Conservation (phyloP, 1,140 invertebrate genomes). For the Zophobas atratus region DNA sequence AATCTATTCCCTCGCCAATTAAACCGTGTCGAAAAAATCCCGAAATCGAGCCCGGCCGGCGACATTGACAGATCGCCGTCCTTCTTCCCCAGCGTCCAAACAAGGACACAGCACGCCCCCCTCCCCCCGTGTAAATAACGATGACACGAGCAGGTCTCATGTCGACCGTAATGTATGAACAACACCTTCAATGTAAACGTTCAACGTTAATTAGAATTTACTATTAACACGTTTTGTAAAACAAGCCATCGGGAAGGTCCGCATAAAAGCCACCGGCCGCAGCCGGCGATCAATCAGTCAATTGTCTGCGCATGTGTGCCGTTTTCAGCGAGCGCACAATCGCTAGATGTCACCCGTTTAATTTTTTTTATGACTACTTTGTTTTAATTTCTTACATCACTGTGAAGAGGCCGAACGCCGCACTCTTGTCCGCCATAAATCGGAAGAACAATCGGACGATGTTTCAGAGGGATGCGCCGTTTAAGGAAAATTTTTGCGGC, state of each 20-base stretch:
- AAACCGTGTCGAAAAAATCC: too few species aligned
- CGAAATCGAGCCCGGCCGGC: neutral
- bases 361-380: constrained; percentile 59
- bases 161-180: constrained; percentile 64
- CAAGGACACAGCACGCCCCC: constrained; percentile 15
- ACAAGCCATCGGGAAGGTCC: constrained; percentile 55
- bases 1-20: too few species aligned
- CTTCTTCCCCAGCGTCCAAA: constrained; percentile 3
- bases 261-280: constrained; percentile 29
- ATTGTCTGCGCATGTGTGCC: constrained; percentile 55
- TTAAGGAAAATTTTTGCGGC: constrained; percentile 56
- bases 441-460: constrained; percentile 46
- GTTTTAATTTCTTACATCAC: constrained; percentile 62
- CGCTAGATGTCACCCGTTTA: constrained; percentile 62
- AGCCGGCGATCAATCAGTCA: constrained; percentile 60
- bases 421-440: constrained; percentile 59
- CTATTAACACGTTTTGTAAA: constrained; percentile 64
- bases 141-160: constrained; percentile 57
- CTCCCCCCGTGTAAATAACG: constrained; percentile 48
- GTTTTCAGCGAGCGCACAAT: constrained; percentile 54
- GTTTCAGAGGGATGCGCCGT: constrained; percentile 51
- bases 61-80: constrained; percentile 2
- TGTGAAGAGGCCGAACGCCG: constrained; percentile 42
- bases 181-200: constrained; percentile 64
- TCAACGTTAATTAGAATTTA: constrained; percentile 66